A percentile compares a stretch with the other conserved stretches of the same genome.
Conservation (phyloP, 2,113 vertebrate species). For the Cairina moschata region DNA sequence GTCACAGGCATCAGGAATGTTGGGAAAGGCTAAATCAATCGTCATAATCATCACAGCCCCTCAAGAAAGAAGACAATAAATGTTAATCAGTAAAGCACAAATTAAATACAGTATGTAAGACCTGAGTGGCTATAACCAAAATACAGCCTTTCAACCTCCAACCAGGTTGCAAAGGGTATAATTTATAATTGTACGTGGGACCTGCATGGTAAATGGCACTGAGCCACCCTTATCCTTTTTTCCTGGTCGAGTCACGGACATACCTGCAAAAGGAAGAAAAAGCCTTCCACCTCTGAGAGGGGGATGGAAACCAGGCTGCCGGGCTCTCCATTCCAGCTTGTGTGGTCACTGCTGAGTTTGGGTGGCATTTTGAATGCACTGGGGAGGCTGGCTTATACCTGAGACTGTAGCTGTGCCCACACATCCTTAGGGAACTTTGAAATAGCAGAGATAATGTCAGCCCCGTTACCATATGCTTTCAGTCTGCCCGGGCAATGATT, state of each 20-base stretch:
- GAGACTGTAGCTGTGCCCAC: background rate
- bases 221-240: background rate
- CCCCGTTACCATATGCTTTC: constrained; percentile 61
- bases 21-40: background rate
- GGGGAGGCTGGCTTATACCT: background rate
- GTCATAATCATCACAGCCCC: background rate
- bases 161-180: background rate
- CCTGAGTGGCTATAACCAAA: background rate
- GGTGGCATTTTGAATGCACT: background rate
- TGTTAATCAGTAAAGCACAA: background rate
- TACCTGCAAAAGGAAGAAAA: background rate
- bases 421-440: constrained; percentile 33
- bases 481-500: constrained; percentile 60
- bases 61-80: background rate
- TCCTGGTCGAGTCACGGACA: background rate
- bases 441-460: constrained; percentile 47
- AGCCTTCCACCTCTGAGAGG: background rate
- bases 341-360: background rate
- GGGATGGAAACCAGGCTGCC: background rate
- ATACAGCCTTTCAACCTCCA: background rate
- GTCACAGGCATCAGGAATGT: background rate
- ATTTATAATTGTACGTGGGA: background rate
- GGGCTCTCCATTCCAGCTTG: background rate
- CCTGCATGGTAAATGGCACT: background rate
- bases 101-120: background rate